Percentiles rank a stretch among this genome's conserved stretches.
Conservation (phyloP, 2,113 vertebrate genomes). For the Microcebus ravelobensis region DNA sequence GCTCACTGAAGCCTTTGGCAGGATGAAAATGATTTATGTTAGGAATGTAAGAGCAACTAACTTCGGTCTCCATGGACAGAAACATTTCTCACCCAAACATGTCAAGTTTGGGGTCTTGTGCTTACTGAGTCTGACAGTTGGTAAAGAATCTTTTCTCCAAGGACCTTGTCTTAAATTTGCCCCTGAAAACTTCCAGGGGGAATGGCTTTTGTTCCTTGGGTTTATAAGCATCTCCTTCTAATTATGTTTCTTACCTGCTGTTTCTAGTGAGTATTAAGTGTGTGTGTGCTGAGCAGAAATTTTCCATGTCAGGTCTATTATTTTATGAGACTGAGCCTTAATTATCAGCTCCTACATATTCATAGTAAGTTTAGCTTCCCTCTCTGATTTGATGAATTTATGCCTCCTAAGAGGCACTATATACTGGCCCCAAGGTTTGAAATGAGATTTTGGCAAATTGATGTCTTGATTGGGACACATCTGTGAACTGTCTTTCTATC, state of each 20-base stretch:
- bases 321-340: slow-evolving; percentile 5
- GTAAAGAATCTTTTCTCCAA: slow-evolving; percentile 19
- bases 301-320: slow-evolving; percentile 6
- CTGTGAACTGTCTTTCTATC: not conserved
- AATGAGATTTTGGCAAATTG: not conserved
- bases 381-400: not conserved
- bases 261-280: not conserved
- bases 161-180: slow-evolving; percentile 4
- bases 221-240: slow-evolving; percentile 17
- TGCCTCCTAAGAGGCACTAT: not conserved
- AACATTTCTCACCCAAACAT: not conserved
- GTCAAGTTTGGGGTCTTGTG: not conserved
- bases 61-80: slow-evolving; percentile 21
- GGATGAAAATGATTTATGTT: slow-evolving; percentile 32
- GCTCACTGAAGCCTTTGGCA: not conserved
- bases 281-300: not conserved
- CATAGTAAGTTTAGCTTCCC: slow-evolving; percentile 19
- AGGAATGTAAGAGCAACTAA: not conserved
- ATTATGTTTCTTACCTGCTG: slow-evolving; percentile 8
- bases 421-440: not conserved
- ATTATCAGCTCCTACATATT: not conserved
- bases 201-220: not conserved
- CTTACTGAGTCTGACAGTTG: slow-evolving; percentile 25
- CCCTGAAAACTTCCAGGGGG: not conserved
- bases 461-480: not conserved